Base-by-base conservation (phyloP, 1,140 invertebrate species). In the Oscheius sp. region DNA sequence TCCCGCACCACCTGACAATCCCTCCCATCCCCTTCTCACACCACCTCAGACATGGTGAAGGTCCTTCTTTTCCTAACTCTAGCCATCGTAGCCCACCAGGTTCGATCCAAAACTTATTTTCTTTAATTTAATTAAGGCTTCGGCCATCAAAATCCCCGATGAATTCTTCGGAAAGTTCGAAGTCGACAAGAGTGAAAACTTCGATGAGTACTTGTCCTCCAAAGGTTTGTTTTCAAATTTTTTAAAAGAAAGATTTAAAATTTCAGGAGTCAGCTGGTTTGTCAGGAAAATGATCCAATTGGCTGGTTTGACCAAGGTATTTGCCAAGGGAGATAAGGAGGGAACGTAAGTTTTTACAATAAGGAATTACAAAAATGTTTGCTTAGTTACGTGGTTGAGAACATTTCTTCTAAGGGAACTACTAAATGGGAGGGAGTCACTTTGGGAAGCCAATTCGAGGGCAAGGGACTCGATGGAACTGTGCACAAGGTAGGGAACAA, bases 401-500 rank as follows among this genome's bases (percentile, higher is more conserved):
- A 68, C 28, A 31, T 65, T 26, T 31, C 52, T 35, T 68, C 66
- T 2, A 68, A 68, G 66, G 55, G 31, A 26, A 26, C 28, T 46
- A 65, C 46, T 26, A 55, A 68, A 46, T 68, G 55, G 45, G 46
- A 63, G 10, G 28, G 35, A 15, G 36, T 68, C 23, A 4, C 28
- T 20, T 20, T 68, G 29, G 66, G 36, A 65, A 65, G 62, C 26
- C 13, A 26, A 15, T 68, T 68, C 28, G 35, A 29, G n/a, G 66
- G 23, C 20, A 55, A 66, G 52, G 66, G 66, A 65, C 49, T 68
- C 4, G 66, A 68, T 46, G 46, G 45, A 28, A 68, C 66, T 13
- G 15, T 29, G 20, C 66, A 68, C 66, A 68, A 68, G 66, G 66
- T 68, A 66, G 63, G n/a, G n/a, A n/a, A n/a, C n/a, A n/a, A n/a